Conservation (phyloP, 2,888 invertebrate genomes). For the Matsumyia berberina region DNA sequence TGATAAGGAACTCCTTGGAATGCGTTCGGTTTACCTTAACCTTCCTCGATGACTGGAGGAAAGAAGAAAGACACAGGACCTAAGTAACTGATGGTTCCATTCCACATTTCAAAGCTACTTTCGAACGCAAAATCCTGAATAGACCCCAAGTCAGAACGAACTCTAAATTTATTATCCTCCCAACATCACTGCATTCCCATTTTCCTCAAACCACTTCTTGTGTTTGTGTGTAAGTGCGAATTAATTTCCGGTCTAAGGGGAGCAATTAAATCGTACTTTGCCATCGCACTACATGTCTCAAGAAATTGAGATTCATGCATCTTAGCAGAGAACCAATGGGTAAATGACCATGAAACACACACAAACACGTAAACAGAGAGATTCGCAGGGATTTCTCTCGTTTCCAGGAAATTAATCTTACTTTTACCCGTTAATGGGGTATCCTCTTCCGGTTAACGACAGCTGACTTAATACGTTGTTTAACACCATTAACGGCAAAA, state of each 20-base stretch:
- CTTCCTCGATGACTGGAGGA: no score
- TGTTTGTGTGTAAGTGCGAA: background rate
- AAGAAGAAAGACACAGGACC: no score
- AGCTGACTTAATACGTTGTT: constrained; percentile 61
- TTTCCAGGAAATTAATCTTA: constrained; percentile 56
- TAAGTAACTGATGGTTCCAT: no score
- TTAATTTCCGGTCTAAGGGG: constrained; percentile 34
- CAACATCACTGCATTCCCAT: no score
- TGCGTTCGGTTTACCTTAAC: no score
- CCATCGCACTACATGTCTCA: constrained; percentile 3
- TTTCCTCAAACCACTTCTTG: background rate
- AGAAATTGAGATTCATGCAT: constrained; percentile 44
- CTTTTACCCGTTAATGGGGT: constrained; percentile 58
- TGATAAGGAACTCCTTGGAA: no score
- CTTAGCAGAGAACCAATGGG: background rate
- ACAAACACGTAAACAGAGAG: background rate
- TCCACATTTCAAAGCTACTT: no score
- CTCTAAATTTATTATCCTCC: no score
- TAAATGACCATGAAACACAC: constrained; percentile 34
- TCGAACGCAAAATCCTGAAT: no score
- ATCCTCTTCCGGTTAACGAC: constrained; percentile 54
- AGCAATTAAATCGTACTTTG: constrained; percentile 41
- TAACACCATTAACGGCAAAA: constrained; percentile 43
- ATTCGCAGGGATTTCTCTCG: constrained; percentile 17
- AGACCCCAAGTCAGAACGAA: no score